Percentiles rank a stretch among this genome's conserved stretches.
phyloP scores from a whole-genome alignment of 2,113 vertebrate genomes.

The Engraulis encrasicolus region DNA sequence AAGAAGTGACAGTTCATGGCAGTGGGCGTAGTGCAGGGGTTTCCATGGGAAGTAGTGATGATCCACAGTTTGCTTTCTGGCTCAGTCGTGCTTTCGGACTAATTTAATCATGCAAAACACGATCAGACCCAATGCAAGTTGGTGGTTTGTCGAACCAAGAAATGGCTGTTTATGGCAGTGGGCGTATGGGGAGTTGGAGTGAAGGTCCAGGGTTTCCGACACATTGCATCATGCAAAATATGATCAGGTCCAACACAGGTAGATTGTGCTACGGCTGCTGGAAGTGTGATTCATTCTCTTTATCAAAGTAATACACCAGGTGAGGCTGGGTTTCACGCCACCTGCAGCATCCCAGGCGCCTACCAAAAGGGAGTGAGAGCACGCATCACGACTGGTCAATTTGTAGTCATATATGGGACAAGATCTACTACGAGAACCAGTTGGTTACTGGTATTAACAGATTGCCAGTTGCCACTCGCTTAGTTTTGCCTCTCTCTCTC shows the following conservation, averaged over 20 bases:
- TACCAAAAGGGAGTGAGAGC: neutral
- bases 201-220: no score
- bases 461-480: neutral
- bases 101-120: neutral
- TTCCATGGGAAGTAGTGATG: neutral
- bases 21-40: neutral
- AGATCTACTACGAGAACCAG: neutral
- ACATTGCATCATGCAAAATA: no score
- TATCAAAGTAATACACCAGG: neutral
- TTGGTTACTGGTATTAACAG: neutral
- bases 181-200: no score
- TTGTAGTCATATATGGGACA: neutral
- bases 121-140: neutral
- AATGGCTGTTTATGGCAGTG: no score
- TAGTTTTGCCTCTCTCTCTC: neutral
- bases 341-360: neutral
- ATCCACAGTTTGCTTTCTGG: neutral
- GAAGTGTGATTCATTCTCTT: neutral
- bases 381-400: neutral
- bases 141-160: no score
- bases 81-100: neutral
- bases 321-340: neutral
- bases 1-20: neutral
- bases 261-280: no score
- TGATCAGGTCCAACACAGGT: no score